phyloP scores from a whole-genome alignment of 1,140 invertebrate species.

The Andrena cerasifolii region DNA sequence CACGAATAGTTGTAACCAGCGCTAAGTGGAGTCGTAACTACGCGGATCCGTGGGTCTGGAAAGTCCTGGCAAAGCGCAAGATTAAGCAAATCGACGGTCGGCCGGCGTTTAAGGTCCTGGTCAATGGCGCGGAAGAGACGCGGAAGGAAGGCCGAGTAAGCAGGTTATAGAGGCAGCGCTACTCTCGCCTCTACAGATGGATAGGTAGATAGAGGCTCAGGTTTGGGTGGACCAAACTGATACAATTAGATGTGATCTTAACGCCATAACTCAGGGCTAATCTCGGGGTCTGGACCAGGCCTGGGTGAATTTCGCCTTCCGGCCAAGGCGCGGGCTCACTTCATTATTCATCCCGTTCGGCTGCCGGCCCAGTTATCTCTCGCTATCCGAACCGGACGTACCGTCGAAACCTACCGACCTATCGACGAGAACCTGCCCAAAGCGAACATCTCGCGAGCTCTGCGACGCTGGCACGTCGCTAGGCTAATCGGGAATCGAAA shows the following conservation, averaged over 20 bases:
- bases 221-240: conserved; percentile 77
- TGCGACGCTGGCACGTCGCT: conserved; percentile 60
- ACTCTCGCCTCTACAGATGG: conserved; percentile 73
- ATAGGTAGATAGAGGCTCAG: conserved; percentile 73
- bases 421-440: conserved; percentile 63
- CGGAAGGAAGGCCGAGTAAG: conserved; percentile 73
- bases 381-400: conserved; percentile 73
- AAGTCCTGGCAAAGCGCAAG: conserved; percentile 69
- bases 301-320: conserved; percentile 73
- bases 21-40: conserved; percentile 60
- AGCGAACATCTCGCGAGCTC: conserved; percentile 71
- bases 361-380: conserved; percentile 72
- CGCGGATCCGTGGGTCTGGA: conserved; percentile 53
- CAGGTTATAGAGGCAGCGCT: conserved; percentile 74
- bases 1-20: conserved; percentile 56
- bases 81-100: conserved; percentile 71
- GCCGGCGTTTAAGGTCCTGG: conserved; percentile 71
- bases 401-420: conserved; percentile 71
- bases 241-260: conserved; percentile 83
- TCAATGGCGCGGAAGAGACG: conserved; percentile 80
- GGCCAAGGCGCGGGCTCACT: conserved; percentile 77
- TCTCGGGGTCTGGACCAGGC: conserved; percentile 73
- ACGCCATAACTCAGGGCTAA: conserved; percentile 82
- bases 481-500: conserved; percentile 47
- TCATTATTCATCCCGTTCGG: conserved; percentile 82